Evolutionary conservation across 2,888 invertebrate genomes (phyloP), one percentile per base, ranked within the genome.

Genomic region (Holacanthella duospinosa): DNA sequence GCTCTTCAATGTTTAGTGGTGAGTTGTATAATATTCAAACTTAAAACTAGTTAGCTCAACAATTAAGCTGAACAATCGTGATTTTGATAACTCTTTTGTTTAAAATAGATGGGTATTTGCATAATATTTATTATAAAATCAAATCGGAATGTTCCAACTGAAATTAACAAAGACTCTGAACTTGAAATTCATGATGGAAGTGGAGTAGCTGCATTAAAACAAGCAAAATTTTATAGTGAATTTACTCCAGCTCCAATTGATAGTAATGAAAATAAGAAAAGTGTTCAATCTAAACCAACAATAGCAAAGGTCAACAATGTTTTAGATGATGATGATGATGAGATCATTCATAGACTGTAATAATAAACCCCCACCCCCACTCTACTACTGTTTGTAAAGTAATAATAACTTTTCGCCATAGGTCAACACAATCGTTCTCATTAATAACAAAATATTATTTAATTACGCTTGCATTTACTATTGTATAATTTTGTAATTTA

Each of bases 161-260:
- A 16, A 24, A 4, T 21, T 9, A 58, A 28, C 19, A 55, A 55
- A 29, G 29, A 58, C 36, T 29, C 58, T n/a, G 58, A 58, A 43
- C 24, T 58, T 3, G 58, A 28, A 29, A 43, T 58, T n/a, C 36
- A 29, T n/a, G 58, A 29, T 29, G 58, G 43, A 12, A 29, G 36
- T 24, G 29, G 58, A 21, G 28, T 58, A 6, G 29, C 6, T 4
- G 58, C 24, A 12, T n/a, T n/a, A n/a, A 3, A 21, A 6, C 29
- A 58, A 58, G 58, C 58, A 3, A 58, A 58, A 58, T 58, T 58
- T 36, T 58, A n/a, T 21, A 48, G 48, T 21, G 48, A 48, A 21
- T 21, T 48, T 9, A 48, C 19, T 21, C 48, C 48, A n/a, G 4
- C 48, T 48, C 21, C 48, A 4, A 36, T 36, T 36, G 9, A 36